A percentile compares a stretch with the other conserved stretches of the same genome.
These are phyloP conservation scores for Melieria omissa DNA, from an alignment of 2,888 invertebrate species.

Conservation along the genomic window DNA sequence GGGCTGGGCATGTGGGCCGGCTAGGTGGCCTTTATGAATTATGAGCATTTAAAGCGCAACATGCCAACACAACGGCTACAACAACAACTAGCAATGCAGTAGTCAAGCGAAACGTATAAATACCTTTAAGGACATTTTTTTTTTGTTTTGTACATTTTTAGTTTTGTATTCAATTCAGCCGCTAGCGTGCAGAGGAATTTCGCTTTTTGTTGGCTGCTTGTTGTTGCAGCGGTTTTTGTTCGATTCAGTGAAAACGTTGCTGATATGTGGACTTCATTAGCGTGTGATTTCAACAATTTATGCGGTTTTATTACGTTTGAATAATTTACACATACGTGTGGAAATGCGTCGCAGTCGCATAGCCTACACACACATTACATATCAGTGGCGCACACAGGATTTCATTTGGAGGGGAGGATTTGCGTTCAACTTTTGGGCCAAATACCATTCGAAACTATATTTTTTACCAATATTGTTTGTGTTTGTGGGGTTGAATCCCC, in stretches of 20 bases:
- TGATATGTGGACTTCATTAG: conserved; percentile 23
- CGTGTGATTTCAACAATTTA: conserved; percentile 39
- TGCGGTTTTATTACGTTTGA: conserved; percentile 42
- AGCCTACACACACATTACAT: not conserved
- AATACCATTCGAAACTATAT: no score
- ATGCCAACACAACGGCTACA: conserved; percentile 52
- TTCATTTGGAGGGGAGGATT: no score
- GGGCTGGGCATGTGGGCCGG: conserved; percentile 8
- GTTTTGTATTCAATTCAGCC: conserved; percentile 26
- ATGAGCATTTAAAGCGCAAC: conserved; percentile 18
- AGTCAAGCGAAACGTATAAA: not conserved
- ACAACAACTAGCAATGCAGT: conserved; percentile 16
- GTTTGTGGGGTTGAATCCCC: no score
- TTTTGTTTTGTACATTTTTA: not conserved
- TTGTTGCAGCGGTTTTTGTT: conserved; percentile 26
- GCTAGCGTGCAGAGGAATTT: conserved; percentile 31
- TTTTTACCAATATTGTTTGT: no score
- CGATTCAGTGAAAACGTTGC: conserved; percentile 4
- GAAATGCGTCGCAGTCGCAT: conserved; percentile 27
- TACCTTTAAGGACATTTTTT: no score
- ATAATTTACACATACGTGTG: conserved; percentile 47
- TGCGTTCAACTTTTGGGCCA: no score
- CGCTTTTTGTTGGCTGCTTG: conserved; percentile 17
- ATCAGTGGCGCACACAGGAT: no score
- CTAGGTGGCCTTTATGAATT: conserved; percentile 34